A percentile compares a stretch with the other conserved stretches of the same genome.
Evolutionary conservation across 1,140 invertebrate genomes (phyloP).

Genomic region (Aphaenogaster ashmeadi): DNA sequence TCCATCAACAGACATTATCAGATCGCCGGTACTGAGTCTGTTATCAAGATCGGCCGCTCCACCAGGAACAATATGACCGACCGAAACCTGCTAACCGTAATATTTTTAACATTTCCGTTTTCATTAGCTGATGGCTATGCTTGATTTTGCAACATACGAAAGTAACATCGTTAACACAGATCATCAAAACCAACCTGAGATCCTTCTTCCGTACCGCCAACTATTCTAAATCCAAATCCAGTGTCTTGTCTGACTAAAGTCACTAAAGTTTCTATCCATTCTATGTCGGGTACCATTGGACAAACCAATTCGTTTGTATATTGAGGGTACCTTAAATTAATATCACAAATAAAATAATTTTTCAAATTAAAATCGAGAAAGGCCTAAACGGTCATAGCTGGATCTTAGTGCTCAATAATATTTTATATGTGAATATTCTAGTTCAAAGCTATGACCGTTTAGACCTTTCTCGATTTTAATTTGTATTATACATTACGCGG

Average conservation of each 20-base stretch:
- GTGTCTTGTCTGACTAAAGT: slow-evolving; percentile 93
- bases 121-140: not conserved
- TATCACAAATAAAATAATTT: slow-evolving; percentile 41
- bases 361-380: no score
- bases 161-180: slow-evolving; percentile 1
- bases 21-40: slow-evolving; percentile 94
- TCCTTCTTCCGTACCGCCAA: slow-evolving; percentile 99
- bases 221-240: slow-evolving; percentile 99
- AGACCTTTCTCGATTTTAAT: no score
- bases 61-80: slow-evolving; percentile 97
- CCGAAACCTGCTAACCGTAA: slow-evolving; percentile 91
- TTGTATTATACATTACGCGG: no score
- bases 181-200: slow-evolving; percentile 91
- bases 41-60: slow-evolving; percentile 97
- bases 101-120: slow-evolving; percentile 67
- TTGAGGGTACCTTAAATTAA: slow-evolving; percentile 81
- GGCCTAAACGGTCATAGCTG: no score
- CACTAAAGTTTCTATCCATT: slow-evolving; percentile 93
- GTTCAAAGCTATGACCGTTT: no score
- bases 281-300: slow-evolving; percentile 86
- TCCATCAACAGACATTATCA: slow-evolving; percentile 96
- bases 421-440: no score
- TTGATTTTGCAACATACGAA: not conserved
- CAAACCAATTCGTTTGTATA: slow-evolving; percentile 85
- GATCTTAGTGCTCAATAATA: no score